Percentiles rank a stretch among this genome's conserved stretches.
phyloP scores from a whole-genome alignment of 1,140 invertebrate genomes.

The Octopus sinensis region DNA sequence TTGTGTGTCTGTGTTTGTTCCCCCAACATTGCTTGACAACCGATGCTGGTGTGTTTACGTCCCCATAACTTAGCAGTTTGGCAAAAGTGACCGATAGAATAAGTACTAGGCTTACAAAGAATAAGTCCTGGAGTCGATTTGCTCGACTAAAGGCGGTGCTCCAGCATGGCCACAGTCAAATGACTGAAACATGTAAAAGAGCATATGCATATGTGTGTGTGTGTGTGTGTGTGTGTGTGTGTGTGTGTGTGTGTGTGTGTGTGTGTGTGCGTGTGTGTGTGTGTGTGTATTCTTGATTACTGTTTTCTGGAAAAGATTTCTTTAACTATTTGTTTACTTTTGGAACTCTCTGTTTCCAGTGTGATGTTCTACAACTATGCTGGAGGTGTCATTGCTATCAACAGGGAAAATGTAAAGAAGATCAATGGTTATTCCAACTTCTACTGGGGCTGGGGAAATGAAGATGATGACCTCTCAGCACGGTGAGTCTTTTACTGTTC shows the following conservation, averaged over 20 bases:
- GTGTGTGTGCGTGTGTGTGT: not conserved
- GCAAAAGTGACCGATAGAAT: no score
- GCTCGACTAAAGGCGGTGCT: no score
- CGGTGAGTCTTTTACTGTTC: conserved; percentile 30
- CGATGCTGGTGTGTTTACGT: no score
- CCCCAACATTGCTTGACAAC: no score
- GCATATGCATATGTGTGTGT: not conserved
- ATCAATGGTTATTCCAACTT: conserved; percentile 91
- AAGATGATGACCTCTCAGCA: conserved; percentile 56
- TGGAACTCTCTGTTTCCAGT: conserved; percentile 29
- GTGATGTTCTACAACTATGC: conserved; percentile 54
- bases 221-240: not conserved
- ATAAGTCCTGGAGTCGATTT: no score
- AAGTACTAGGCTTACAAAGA: no score
- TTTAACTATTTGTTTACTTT: not conserved
- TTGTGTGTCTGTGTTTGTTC: no score
- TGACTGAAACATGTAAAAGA: no score
- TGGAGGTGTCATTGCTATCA: conserved; percentile 52
- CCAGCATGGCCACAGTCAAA: no score
- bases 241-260: not conserved
- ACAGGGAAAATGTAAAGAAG: conserved; percentile 65
- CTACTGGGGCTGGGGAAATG: conserved; percentile 77
- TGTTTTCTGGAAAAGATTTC: not conserved
- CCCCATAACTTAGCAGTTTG: no score
- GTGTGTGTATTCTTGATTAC: not conserved